phyloP scores from a whole-genome alignment of 2,113 vertebrate genomes.

The Ia io region DNA sequence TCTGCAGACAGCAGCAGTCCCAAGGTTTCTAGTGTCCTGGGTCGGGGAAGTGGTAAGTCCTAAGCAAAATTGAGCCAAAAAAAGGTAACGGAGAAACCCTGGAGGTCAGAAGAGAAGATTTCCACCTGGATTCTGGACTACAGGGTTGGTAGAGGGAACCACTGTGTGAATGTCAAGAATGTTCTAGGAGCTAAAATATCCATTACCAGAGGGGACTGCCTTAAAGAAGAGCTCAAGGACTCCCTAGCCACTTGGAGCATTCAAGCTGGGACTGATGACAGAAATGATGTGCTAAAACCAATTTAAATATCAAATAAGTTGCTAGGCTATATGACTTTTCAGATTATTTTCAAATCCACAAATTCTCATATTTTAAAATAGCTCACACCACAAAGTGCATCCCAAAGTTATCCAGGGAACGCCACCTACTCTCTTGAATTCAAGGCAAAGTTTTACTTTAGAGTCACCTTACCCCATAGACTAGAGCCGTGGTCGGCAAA shows the following conservation, averaged over 20 bases:
- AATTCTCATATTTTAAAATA: constrained; percentile 1
- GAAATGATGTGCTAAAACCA: background rate
- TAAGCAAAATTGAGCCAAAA: background rate
- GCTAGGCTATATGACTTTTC: background rate
- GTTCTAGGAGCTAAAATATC: background rate
- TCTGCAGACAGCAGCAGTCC: background rate
- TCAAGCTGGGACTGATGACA: background rate
- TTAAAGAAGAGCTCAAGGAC: background rate
- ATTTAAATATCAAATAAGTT: background rate
- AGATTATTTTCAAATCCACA: background rate
- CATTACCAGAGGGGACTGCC: background rate
- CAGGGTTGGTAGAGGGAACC: background rate
- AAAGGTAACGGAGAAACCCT: background rate
- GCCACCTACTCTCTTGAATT: background rate
- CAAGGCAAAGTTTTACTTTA: background rate
- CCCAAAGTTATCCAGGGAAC: background rate
- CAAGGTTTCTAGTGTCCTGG: background rate
- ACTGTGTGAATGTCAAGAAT: background rate
- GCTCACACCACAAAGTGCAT: background rate
- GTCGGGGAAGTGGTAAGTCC: background rate
- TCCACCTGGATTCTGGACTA: background rate
- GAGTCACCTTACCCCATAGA: background rate
- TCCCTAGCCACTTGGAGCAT: background rate
- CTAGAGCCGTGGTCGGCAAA: background rate
- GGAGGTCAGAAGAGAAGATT: background rate